Evolutionary conservation across 2,888 invertebrate genomes (phyloP).

Genomic region (Lottia gigantea): DNA sequence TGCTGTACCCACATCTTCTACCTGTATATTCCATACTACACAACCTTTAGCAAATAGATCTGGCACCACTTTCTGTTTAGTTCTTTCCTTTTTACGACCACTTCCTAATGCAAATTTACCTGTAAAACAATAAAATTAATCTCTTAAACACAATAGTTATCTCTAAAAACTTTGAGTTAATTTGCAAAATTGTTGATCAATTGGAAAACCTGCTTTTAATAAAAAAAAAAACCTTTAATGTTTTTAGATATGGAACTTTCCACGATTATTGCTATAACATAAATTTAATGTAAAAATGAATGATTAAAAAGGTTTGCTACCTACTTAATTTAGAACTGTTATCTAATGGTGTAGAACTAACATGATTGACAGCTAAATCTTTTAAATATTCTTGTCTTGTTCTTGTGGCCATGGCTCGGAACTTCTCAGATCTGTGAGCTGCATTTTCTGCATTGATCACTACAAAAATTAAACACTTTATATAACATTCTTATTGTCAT

Average conservation of each 20-base stretch:
- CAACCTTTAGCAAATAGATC: constrained; percentile 74
- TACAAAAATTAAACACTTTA: constrained; percentile 49
- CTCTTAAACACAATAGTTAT: too few species aligned
- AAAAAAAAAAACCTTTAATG: too few species aligned
- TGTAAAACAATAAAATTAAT: constrained; percentile 43
- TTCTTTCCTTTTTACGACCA: constrained; percentile 82
- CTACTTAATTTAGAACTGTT: constrained; percentile 65
- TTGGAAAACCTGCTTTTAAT: too few species aligned
- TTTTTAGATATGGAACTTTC: too few species aligned
- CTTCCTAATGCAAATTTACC: constrained; percentile 79
- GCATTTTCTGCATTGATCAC: constrained; percentile 97
- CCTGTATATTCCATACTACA: constrained; percentile 69
- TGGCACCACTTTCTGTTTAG: constrained; percentile 79
- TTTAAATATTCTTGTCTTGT: constrained; percentile 95
- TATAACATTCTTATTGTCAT: too few species aligned
- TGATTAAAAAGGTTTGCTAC: constrained; percentile 24
- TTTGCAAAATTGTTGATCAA: too few species aligned
- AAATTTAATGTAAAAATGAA: too few species aligned
- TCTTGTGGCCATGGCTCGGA: constrained; percentile 95
- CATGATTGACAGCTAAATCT: constrained; percentile 87
- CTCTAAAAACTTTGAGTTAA: too few species aligned
- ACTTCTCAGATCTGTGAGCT: constrained; percentile 94
- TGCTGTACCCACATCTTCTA: constrained; percentile 65
- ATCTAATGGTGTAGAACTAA: constrained; percentile 81
- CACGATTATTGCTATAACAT: too few species aligned